phyloP scores from a whole-genome alignment of 1,140 invertebrate genomes.

The Episyrphus balteatus region DNA sequence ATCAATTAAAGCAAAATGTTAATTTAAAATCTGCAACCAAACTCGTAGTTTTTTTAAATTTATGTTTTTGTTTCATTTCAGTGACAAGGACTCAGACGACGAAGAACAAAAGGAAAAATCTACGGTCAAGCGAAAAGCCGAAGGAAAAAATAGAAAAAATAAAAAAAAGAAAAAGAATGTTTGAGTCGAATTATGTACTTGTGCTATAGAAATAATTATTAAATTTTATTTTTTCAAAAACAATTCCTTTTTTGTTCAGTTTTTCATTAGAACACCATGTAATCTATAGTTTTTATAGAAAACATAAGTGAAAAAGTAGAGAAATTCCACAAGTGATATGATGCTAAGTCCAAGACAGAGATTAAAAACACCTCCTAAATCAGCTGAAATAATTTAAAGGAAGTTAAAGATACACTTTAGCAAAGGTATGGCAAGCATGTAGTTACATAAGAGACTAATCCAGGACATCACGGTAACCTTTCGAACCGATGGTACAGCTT shows the following conservation, averaged over 20 bases:
- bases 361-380: conserved; percentile 33
- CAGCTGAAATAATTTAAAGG: conserved; percentile 19
- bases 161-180: conserved; percentile 9
- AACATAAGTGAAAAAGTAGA: conserved; percentile 30
- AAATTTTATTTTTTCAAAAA: background rate
- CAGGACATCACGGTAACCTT: conserved; percentile 35
- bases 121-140: conserved; percentile 5
- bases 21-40: no score
- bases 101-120: background rate
- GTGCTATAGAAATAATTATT: background rate
- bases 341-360: conserved; percentile 30
- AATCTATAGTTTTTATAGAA: conserved; percentile 20
- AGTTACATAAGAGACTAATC: conserved; percentile 27
- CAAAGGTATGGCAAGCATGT: background rate
- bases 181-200: background rate
- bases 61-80: no score
- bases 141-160: background rate
- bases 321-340: conserved; percentile 30
- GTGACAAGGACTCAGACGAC: background rate
- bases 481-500: conserved; percentile 26
- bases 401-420: background rate
- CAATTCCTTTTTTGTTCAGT: background rate
- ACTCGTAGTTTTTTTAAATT: no score
- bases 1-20: no score
- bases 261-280: background rate